Base-by-base conservation (phyloP, 2,888 invertebrate genomes). In the Eilema griseolum region DNA sequence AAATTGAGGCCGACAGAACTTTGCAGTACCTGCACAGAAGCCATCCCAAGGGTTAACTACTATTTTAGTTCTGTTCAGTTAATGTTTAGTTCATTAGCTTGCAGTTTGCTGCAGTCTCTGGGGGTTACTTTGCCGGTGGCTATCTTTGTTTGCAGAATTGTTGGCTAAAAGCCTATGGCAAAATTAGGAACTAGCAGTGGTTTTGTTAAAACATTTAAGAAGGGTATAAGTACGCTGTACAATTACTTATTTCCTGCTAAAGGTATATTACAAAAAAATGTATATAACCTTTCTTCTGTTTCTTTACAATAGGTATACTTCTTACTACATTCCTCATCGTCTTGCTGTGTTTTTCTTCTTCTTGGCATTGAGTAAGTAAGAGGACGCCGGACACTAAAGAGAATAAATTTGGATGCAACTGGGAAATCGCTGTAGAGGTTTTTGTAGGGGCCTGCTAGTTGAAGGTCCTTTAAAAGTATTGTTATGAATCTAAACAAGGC, bases 11-110 rank as follows among this genome's bases (percentile, higher is more conserved):
- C 16, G 24, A 14, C 10, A 52, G 52, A n/a, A 52, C 52, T 20
- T 52, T 52, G 12, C 26, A 59, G 26, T 59, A 26, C 59, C 16
- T 23, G n/a, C 8, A 46, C 66, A 61, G 61, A 65, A 37, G 37
- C 37, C 56, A 37, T 63, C 63, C 69, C 66, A 14, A 41, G 66
- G 69, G n/a, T 57, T 61, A 46, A 24, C 23, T 11, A 64, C 46
- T 69, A 69, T 52, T 69, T 61, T 66, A 52, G 46, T 14, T 3
- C 11, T 20, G 70, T 75, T 70, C 76, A 77, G 69, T 71, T 61
- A 85, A 87, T 88, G 85, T 82, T 83, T 78, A 81, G 73, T 71
- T 83, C 85, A 87, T 90, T 89, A 89, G 85, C 84, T 80, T 72
- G 83, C 85, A 79, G 67, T 87, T 88, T 85, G 67, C 23, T 67